Base-by-base conservation (phyloP, 2,113 vertebrate genomes). In the Eclectus roratus region DNA sequence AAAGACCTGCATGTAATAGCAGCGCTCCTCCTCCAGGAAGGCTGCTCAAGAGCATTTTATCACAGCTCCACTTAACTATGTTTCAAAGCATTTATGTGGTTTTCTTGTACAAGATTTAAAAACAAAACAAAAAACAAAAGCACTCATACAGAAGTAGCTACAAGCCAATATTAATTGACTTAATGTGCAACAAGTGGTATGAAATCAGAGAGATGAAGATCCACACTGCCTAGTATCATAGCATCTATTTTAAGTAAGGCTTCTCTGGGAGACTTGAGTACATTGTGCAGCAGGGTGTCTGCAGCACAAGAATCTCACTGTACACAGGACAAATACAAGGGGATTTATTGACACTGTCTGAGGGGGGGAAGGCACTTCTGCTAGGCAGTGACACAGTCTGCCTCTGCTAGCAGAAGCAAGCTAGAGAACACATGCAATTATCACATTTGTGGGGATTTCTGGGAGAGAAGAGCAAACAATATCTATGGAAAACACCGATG, bases 241-340 rank as follows among this genome's bases (percentile, higher is more conserved):
- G 60, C 46, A 84, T 58, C 77, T 92, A 71, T 90, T 93, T 93
- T 39, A 78, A 88, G 77, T 10, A 44, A 91, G 39, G 60, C 43
- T 47, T 29, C 82, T 69, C 95, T 85, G 65, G 70, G 80, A 95
- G 74, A 76, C 58, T 27, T 2, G 89, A 71, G 70, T 53, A 71
- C 28, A 66, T 79, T 73, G 76, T 85, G 68, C 56, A 93, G 94
- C 84, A 93, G 44, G 46, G 58, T 52, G 53, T 66, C 52, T 65
- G 68, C 31, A 24, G 47, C 73, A 97, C 96, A 97, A 97, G 92
- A 95, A 90, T 52, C 58, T 82, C 70, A 86, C 85, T 98, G 91
- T 97, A 74, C 61, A 28, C 39, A 44, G 73, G 88, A 91, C 74
- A 96, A 96, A 96, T 13, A 93, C 47, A 97, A 96, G 95, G 91